A percentile compares a stretch with the other conserved stretches of the same genome.
Evolutionary conservation across 2,888 invertebrate species (phyloP).

Genomic region (Epistrophe grossulariae): DNA sequence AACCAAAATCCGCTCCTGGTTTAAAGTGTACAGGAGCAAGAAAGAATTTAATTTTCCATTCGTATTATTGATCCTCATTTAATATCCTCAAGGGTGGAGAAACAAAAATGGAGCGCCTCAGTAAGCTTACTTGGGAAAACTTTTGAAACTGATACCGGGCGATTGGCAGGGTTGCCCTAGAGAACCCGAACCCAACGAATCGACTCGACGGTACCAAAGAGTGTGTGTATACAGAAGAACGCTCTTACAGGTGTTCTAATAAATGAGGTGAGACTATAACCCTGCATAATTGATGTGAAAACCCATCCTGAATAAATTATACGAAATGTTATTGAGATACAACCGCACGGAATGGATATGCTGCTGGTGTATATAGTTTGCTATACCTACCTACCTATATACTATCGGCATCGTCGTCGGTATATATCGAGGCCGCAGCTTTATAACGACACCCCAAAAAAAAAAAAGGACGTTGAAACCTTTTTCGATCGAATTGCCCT

Average conservation of each 20-base stretch:
- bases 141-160: slow-evolving; percentile 67
- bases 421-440: slow-evolving; percentile 31
- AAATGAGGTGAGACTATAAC: slow-evolving; percentile 76
- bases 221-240: slow-evolving; percentile 53
- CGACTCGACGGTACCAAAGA: background rate
- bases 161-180: background rate
- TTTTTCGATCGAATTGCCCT: slow-evolving; percentile 75
- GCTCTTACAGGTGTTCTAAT: slow-evolving; percentile 76
- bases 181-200: background rate
- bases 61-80: slow-evolving; percentile 76
- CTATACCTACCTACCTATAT: slow-evolving; percentile 10
- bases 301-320: slow-evolving; percentile 76
- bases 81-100: slow-evolving; percentile 64
- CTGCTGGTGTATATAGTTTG: slow-evolving; percentile 55
- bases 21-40: slow-evolving; percentile 52
- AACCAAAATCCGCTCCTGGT: background rate
- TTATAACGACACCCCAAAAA: slow-evolving; percentile 44
- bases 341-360: slow-evolving; percentile 69
- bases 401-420: slow-evolving; percentile 24
- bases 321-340: slow-evolving; percentile 75
- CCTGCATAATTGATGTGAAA: slow-evolving; percentile 76
- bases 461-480: slow-evolving; percentile 67
- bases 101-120: slow-evolving; percentile 63
- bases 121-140: slow-evolving; percentile 70
- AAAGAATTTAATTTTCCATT: slow-evolving; percentile 76